phyloP scores from a whole-genome alignment of 2,797 vertebrate species.

The Scleropages formosus region DNA sequence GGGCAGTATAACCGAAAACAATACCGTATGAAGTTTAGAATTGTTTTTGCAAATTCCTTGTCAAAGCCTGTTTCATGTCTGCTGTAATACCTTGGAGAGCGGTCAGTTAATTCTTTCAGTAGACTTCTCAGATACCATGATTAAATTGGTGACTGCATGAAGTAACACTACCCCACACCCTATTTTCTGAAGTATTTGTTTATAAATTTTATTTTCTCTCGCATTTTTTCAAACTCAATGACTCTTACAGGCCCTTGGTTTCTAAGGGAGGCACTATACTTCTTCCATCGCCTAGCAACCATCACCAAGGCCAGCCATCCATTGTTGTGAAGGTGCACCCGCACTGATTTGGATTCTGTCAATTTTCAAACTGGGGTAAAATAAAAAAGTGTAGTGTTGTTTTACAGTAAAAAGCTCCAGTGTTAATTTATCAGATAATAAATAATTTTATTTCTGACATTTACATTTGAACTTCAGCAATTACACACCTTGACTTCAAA shows the following conservation, averaged over 20 bases:
- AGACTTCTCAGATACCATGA: slow-evolving; percentile 33
- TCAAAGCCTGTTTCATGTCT: neutral
- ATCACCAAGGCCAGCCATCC: slow-evolving; percentile 76
- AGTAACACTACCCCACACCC: neutral
- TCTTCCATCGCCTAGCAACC: slow-evolving; percentile 77
- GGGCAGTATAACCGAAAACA: slow-evolving; percentile 1
- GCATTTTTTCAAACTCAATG: slow-evolving; percentile 38
- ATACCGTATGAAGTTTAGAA: neutral
- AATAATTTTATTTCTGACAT: too few relatives aligned
- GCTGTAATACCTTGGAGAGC: neutral
- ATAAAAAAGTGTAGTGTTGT: slow-evolving; percentile 54
- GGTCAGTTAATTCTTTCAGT: slow-evolving; percentile 3
- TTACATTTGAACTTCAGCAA: too few relatives aligned
- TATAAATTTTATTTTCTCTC: neutral
- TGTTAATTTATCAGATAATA: too few relatives aligned
- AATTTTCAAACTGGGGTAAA: slow-evolving; percentile 68
- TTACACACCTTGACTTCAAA: neutral
- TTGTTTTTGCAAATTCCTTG: neutral
- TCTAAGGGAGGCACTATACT: slow-evolving; percentile 78
- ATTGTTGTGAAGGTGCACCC: slow-evolving; percentile 73
- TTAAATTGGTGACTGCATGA: slow-evolving; percentile 41
- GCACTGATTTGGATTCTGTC: slow-evolving; percentile 57
- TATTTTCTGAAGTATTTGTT: neutral
- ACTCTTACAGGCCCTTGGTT: slow-evolving; percentile 66
- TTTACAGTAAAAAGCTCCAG: slow-evolving; percentile 28